Evolutionary conservation across 37 sponge, comb jelly and placozoan genomes (phyloP).

Genomic region (Beroe ovata): DNA sequence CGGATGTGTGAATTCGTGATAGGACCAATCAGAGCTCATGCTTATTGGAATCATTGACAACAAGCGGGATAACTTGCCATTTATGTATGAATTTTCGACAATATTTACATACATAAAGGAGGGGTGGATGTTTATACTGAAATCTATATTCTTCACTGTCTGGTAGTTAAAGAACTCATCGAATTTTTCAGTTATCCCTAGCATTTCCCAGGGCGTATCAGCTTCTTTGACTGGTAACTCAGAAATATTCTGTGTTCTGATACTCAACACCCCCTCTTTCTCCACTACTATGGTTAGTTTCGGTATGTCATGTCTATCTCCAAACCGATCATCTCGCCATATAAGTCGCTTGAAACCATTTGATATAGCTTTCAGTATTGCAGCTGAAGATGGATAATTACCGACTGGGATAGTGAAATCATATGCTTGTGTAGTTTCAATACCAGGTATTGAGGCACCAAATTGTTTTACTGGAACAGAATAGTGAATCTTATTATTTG

Average conservation of each 20-base stretch:
- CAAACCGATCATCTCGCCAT: neutral
- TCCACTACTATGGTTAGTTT: neutral
- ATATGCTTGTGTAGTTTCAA: neutral
- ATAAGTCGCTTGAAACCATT: neutral
- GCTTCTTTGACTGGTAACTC: neutral
- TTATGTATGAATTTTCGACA: conserved; percentile 9
- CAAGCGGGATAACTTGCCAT: neutral
- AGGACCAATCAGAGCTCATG: neutral
- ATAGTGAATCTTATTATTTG: too few relatives aligned
- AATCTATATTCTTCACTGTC: neutral
- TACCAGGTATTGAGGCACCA: too few relatives aligned
- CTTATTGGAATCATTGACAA: neutral
- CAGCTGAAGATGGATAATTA: neutral
- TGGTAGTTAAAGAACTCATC: neutral
- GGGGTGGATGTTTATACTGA: neutral
- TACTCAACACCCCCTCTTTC: neutral
- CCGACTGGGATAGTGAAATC: neutral
- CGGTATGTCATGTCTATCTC: neutral
- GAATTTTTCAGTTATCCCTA: neutral
- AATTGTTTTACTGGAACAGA: too few relatives aligned
- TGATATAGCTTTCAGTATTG: neutral
- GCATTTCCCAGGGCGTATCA: neutral
- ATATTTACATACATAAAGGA: conserved; percentile 9
- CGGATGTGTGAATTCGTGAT: neutral
- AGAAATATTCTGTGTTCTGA: neutral